Percentiles rank a stretch among this genome's conserved stretches.
These are phyloP conservation scores for Campaea margaritaria DNA, from an alignment of 2,888 invertebrate genomes.

Conservation along the genomic window DNA sequence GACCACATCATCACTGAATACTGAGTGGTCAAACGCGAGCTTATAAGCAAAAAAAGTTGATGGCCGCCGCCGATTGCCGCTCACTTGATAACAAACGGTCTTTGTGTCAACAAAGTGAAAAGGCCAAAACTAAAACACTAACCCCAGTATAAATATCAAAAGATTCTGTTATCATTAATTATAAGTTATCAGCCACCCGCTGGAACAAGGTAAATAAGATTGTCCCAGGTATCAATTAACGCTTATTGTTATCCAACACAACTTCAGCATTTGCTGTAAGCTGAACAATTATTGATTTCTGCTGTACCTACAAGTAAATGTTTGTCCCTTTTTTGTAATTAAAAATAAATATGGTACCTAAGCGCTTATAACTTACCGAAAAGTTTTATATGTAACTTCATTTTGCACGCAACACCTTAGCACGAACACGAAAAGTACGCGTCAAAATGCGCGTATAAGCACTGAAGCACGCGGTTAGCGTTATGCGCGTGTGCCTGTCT, in stretches of 20 bases:
- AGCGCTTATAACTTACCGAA: slow-evolving; percentile 63
- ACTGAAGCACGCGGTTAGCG: slow-evolving; percentile 53
- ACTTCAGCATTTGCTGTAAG: too few species aligned
- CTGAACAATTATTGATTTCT: background rate
- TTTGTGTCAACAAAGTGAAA: too few species aligned
- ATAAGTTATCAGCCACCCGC: slow-evolving; percentile 4
- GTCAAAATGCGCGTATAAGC: slow-evolving; percentile 48
- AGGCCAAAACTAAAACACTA: too few species aligned
- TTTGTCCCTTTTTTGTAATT: background rate
- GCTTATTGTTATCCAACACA: slow-evolving; percentile 33
- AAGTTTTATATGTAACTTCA: slow-evolving; percentile 73
- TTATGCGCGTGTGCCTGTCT: slow-evolving; percentile 71
- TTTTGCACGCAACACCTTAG: slow-evolving; percentile 60
- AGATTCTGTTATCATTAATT: background rate
- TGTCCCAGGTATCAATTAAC: slow-evolving; percentile 34
- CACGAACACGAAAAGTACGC: slow-evolving; percentile 56
- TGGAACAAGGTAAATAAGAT: slow-evolving; percentile 26
- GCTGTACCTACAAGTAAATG: background rate
- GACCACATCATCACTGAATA: too few species aligned
- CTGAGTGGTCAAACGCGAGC: too few species aligned
- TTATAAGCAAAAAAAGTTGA: slow-evolving; percentile 1
- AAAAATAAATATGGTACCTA: too few species aligned
- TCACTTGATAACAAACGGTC: slow-evolving; percentile 9
- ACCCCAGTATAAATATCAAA: background rate
- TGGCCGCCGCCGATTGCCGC: slow-evolving; percentile 17